Evolutionary conservation across 2,797 vertebrate genomes (phyloP).

Genomic region (Enteromius thamalakanensis): DNA sequence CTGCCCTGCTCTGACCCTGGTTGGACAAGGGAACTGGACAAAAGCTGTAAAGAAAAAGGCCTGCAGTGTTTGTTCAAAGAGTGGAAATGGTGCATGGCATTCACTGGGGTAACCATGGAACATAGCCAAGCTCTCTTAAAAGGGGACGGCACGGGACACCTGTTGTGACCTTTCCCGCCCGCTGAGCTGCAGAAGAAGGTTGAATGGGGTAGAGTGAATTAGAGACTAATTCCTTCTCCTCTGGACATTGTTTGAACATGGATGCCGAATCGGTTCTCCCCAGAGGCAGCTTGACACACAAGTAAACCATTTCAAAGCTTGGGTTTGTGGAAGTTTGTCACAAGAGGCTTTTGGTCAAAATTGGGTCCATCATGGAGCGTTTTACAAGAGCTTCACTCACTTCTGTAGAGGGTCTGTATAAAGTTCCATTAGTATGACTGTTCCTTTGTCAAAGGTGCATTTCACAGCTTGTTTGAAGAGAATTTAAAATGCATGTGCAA

Average conservation of each 20-base stretch:
- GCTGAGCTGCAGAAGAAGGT: slow-evolving; percentile 57
- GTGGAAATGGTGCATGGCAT: slow-evolving; percentile 78
- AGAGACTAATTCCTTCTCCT: slow-evolving; percentile 50
- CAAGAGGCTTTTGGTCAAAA: slow-evolving; percentile 35
- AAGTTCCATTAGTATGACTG: slow-evolving; percentile 5
- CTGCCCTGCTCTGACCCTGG: slow-evolving; percentile 32
- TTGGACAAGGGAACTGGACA: slow-evolving; percentile 38
- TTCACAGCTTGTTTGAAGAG: slow-evolving; percentile 60
- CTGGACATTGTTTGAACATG: slow-evolving; percentile 46
- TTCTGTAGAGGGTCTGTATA: slow-evolving; percentile 32
- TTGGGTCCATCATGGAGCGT: not conserved
- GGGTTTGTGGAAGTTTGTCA: slow-evolving; percentile 22
- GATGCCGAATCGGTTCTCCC: slow-evolving; percentile 25
- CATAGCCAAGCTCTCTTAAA: slow-evolving; percentile 69
- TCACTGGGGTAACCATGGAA: slow-evolving; percentile 71
- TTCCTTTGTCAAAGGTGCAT: slow-evolving; percentile 70
- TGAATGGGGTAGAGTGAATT: slow-evolving; percentile 65
- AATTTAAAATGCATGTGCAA: slow-evolving; percentile 47
- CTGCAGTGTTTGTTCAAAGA: slow-evolving; percentile 72
- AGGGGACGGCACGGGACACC: slow-evolving; percentile 67
- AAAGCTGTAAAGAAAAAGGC: slow-evolving; percentile 64
- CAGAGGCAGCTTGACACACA: slow-evolving; percentile 25
- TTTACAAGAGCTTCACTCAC: slow-evolving; percentile 51
- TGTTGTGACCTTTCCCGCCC: slow-evolving; percentile 69
- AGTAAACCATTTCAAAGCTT: slow-evolving; percentile 23